Conservation (phyloP, 2,888 invertebrate genomes). For the Mimas tiliae region DNA sequence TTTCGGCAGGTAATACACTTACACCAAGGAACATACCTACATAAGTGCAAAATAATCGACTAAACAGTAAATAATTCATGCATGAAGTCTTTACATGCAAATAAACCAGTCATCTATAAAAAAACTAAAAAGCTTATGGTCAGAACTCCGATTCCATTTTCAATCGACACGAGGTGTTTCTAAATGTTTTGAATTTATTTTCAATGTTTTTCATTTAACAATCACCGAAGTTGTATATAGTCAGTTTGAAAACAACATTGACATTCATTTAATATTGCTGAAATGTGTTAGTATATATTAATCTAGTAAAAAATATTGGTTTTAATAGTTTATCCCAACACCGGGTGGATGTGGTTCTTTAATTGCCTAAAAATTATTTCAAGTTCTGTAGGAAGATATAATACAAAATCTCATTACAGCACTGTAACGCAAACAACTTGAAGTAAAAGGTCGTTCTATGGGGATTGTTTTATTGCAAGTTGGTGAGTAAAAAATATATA, state of each 20-base stretch:
- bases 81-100: constrained; percentile 4
- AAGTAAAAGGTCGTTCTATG: constrained; percentile 54
- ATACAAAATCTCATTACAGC: constrained; percentile 35
- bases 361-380: constrained; percentile 39
- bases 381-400: constrained; percentile 22
- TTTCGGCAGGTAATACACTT: too few relatives aligned
- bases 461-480: constrained; percentile 50
- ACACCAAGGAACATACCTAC: too few relatives aligned
- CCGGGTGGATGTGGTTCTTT: constrained; percentile 44
- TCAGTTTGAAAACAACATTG: constrained; percentile 20
- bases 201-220: constrained; percentile 33
- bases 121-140: constrained; percentile 11
- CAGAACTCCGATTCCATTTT: constrained; percentile 27
- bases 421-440: constrained; percentile 42
- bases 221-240: constrained; percentile 28
- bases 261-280: constrained; percentile 20
- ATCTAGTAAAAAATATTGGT: constrained; percentile 29
- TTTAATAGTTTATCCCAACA: constrained; percentile 35
- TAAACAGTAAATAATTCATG: not conserved
- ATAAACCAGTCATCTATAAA: not conserved
- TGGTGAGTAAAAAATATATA: constrained; percentile 53
- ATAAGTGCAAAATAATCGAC: not conserved
- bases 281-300: constrained; percentile 12
- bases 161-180: constrained; percentile 54
- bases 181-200: constrained; percentile 54